Percentiles rank a stretch among this genome's conserved stretches.
phyloP scores from a whole-genome alignment of 2,113 vertebrate genomes.

The Taxidea taxus region DNA sequence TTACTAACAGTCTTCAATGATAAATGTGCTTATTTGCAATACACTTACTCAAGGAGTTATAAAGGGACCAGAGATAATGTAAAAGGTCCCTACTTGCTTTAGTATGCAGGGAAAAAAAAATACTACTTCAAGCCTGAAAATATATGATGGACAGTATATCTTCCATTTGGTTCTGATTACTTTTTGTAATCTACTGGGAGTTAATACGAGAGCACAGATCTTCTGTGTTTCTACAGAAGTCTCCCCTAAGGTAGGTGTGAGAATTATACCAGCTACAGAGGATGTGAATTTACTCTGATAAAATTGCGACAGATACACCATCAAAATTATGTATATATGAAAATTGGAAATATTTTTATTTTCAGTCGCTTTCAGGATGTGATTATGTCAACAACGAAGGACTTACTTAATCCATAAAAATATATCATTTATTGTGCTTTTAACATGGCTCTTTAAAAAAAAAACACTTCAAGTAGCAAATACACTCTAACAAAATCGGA shows the following conservation, averaged over 20 bases:
- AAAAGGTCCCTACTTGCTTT: constrained; percentile 53
- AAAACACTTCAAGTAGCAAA: constrained; percentile 34
- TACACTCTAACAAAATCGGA: constrained; percentile 51
- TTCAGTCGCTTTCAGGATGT: constrained; percentile 43
- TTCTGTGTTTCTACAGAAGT: constrained; percentile 26
- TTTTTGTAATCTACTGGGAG: constrained; percentile 70
- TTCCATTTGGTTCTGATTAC: constrained; percentile 62
- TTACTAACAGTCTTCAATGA: constrained; percentile 60
- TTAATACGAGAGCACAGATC: constrained; percentile 62
- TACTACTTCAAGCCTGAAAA: constrained; percentile 53
- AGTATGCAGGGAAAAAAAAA: constrained; percentile 51
- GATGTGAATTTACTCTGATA: constrained; percentile 32
- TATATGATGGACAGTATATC: constrained; percentile 59
- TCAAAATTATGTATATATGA: constrained; percentile 3
- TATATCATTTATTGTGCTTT: constrained; percentile 25
- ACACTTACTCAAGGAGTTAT: constrained; percentile 33
- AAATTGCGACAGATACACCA: constrained; percentile 46
- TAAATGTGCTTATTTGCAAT: constrained; percentile 65
- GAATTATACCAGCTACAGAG: constrained; percentile 42
- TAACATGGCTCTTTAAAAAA: constrained; percentile 35
- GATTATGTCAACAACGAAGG: constrained; percentile 54
- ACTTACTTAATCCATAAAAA: constrained; percentile 30
- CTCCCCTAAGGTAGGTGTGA: constrained; percentile 19
- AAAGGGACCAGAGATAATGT: constrained; percentile 58
- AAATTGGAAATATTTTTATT: constrained; percentile 56